A percentile compares a stretch with the other conserved stretches of the same genome.
These are phyloP conservation scores for Megaceryle torquata DNA, from an alignment of 2,113 vertebrate species.

Conservation along the genomic window DNA sequence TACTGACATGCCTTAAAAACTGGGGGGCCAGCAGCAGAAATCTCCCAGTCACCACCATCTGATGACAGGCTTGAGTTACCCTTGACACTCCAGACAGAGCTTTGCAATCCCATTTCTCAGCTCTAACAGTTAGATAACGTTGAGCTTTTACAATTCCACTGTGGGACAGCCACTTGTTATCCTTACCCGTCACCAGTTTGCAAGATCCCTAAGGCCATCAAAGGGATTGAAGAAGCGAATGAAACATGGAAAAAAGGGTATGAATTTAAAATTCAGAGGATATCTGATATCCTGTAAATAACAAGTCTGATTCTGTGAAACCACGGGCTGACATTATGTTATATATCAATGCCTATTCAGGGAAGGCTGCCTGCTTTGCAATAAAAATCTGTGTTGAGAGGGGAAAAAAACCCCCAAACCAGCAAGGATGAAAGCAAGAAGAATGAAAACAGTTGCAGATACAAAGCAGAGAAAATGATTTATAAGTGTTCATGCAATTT, in stretches of 20 bases:
- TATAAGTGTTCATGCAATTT: slow-evolving; percentile 22
- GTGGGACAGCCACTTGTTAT: background rate
- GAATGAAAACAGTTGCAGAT: slow-evolving; percentile 39
- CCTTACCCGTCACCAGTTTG: background rate
- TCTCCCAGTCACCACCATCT: background rate
- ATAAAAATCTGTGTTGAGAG: slow-evolving; percentile 16
- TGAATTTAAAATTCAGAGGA: slow-evolving; percentile 3
- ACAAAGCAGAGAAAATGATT: slow-evolving; percentile 49
- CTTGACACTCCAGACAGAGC: background rate
- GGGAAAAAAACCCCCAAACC: background rate
- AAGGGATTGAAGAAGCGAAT: background rate
- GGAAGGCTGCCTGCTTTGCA: slow-evolving; percentile 27
- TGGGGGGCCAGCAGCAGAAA: background rate
- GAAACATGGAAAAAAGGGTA: background rate
- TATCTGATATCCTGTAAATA: slow-evolving; percentile 50
- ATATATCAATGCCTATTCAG: slow-evolving; percentile 33
- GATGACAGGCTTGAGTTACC: background rate
- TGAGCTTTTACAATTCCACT: background rate
- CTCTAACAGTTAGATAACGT: background rate
- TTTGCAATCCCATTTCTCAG: slow-evolving; percentile 13
- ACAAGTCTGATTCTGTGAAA: slow-evolving; percentile 10
- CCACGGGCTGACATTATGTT: background rate
- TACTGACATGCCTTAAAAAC: background rate
- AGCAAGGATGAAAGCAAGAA: slow-evolving; percentile 34
- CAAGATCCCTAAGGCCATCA: background rate